phyloP scores from a whole-genome alignment of 2,113 vertebrate species.

The Microtus pennsylvanicus region DNA sequence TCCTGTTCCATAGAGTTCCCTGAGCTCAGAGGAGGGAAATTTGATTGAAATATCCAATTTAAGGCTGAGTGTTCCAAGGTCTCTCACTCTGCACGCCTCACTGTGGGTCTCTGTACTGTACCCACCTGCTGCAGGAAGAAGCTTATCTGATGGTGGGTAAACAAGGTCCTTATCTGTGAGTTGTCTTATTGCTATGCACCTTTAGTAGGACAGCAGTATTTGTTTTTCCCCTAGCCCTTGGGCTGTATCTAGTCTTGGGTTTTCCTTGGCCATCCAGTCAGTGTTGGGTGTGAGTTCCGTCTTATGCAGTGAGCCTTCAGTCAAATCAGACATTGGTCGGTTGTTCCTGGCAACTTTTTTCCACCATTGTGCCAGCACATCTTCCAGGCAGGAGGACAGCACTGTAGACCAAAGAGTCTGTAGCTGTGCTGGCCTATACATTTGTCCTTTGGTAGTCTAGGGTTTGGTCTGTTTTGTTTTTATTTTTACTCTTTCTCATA shows the following conservation, averaged over 20 bases:
- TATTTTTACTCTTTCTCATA: not conserved
- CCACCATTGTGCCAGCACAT: not conserved
- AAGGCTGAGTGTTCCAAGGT: not conserved
- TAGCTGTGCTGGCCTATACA: not conserved
- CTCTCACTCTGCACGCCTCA: not conserved
- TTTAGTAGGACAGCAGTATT: not conserved
- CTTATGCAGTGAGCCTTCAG: not conserved
- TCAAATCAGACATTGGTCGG: not conserved
- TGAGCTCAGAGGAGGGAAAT: not conserved
- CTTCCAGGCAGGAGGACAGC: not conserved
- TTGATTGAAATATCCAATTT: too few species aligned
- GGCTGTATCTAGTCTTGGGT: not conserved
- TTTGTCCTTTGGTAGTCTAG: not conserved
- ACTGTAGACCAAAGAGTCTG: not conserved
- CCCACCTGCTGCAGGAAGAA: not conserved
- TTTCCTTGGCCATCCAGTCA: too few species aligned
- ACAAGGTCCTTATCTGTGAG: not conserved
- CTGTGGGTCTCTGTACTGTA: not conserved
- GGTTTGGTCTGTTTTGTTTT: not conserved
- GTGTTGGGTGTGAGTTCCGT: too few species aligned
- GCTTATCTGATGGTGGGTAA: not conserved
- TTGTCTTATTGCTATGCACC: not conserved
- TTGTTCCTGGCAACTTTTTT: not conserved
- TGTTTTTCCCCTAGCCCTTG: not conserved
- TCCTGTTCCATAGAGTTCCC: not conserved